phyloP scores from a whole-genome alignment of 2,113 vertebrate genomes.

The Camarhynchus parvulus region DNA sequence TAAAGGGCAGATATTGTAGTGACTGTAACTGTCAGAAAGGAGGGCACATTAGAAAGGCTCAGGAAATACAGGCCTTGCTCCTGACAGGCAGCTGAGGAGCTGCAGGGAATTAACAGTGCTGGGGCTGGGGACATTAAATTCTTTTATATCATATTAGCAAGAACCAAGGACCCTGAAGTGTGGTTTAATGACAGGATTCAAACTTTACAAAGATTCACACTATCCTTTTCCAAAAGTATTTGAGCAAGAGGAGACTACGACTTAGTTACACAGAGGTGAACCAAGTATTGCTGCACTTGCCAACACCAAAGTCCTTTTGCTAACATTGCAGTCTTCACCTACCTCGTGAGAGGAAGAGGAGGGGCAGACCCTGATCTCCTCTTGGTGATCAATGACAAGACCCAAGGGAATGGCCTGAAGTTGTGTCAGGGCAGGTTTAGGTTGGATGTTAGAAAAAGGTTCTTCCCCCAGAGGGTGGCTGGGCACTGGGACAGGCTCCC shows the following conservation, averaged over 20 bases:
- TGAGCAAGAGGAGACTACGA: neutral
- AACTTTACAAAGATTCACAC: neutral
- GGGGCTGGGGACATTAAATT: neutral
- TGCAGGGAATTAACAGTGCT: neutral
- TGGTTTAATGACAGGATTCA: neutral
- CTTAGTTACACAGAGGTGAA: neutral
- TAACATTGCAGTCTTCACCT: neutral
- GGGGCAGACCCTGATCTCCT: neutral
- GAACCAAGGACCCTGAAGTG: neutral
- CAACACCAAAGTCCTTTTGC: neutral
- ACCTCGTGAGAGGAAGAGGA: accelerated
- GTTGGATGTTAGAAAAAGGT: neutral
- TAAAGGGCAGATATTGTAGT: neutral
- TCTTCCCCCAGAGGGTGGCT: accelerated
- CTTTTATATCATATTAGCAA: neutral
- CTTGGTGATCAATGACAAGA: neutral
- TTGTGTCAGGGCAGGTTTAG: neutral
- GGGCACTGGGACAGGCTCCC: neutral
- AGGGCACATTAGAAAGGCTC: neutral
- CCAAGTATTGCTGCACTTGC: neutral
- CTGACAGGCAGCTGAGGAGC: neutral
- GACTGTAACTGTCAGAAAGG: neutral
- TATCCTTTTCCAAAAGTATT: neutral
- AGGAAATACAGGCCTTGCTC: neutral
- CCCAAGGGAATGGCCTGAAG: accelerated